Evolutionary conservation across 1,140 invertebrate species (phyloP), one percentile per base, ranked within the genome.

Genomic region (Holotrichia oblita): DNA sequence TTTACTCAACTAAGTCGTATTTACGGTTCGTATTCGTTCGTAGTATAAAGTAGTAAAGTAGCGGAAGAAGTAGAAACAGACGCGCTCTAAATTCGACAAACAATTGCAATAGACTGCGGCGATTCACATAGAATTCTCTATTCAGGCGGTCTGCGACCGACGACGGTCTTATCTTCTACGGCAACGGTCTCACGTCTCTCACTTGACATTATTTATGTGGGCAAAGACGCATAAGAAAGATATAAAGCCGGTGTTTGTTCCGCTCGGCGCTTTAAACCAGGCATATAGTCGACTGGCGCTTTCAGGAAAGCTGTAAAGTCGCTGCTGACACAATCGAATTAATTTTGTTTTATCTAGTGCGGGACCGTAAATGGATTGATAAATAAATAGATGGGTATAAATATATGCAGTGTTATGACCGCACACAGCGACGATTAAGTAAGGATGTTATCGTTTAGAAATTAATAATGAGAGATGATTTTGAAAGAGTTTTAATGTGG

Each of bases 1-100:
- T 69, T 69, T 69, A 69, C 61, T 55, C 48, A 14, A 9, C 42
- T 7, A 17, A 14, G 48, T 55, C 48, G 48, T 55, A 55, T 55
- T 17, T 55, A 55, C 48, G 14, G 42, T 10, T 44, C 8, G 42
- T 44, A 44, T 20, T 64, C 61, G 64, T 34, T 34, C 27, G 27
- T 34, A 34, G 22, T 72, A 9, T 72, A 72, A 72, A 72, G 34
- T 69, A 24, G 61, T 27, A 69, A 14, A 69, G 27, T 34, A 69
- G 27, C 14, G 3, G 61, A 34, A 74, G 73, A 9, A 4, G 73
- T 12, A 27, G 17, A 12, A 40, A 34, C 61, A 10, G 44, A 17
- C 20, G 61, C 73, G 73, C 34, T 74, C 73, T 44, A 74, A 74
- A 74, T 74, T 74, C 73, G 34, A 74, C 73, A 44, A 40, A 74